A percentile compares a stretch with the other conserved stretches of the same genome.
Conservation (phyloP, 2,888 invertebrate species). For the Cyclophora albipunctata region DNA sequence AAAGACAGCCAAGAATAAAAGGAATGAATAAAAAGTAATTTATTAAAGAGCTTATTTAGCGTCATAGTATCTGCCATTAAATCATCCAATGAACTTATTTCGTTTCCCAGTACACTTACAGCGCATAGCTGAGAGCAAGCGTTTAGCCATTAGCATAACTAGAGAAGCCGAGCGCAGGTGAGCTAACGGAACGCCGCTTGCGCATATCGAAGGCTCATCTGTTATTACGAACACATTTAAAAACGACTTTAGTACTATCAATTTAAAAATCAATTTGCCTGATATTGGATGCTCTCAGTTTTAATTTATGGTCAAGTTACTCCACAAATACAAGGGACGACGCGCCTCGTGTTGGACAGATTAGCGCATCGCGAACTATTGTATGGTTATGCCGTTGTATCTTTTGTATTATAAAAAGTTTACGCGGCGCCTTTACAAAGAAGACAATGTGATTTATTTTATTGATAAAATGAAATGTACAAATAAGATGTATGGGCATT, state of each 20-base stretch:
- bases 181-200: constrained; percentile 63
- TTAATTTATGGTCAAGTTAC: constrained; percentile 45
- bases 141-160: constrained; percentile 68
- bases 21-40: no score
- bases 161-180: constrained; percentile 70
- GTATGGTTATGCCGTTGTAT: constrained; percentile 50
- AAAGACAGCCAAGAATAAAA: no score
- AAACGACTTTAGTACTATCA: constrained; percentile 40
- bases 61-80: constrained; percentile 13
- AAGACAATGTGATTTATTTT: constrained; percentile 41
- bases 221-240: constrained; percentile 35
- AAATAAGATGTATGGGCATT: constrained; percentile 42
- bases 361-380: constrained; percentile 58
- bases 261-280: constrained; percentile 37
- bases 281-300: constrained; percentile 19
- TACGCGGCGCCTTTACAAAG: constrained; percentile 33
- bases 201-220: constrained; percentile 52
- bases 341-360: constrained; percentile 52
- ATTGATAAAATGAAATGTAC: constrained; percentile 47
- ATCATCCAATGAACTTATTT: constrained; percentile 40
- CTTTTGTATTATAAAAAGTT: constrained; percentile 42
- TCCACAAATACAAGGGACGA: constrained; percentile 54
- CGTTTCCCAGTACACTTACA: constrained; percentile 34
- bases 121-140: constrained; percentile 35
- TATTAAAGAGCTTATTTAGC: no score